These are phyloP conservation scores for Mesopsocus fuscifrons DNA, from an alignment of 2,888 invertebrate genomes.

Conservation along the genomic window DNA sequence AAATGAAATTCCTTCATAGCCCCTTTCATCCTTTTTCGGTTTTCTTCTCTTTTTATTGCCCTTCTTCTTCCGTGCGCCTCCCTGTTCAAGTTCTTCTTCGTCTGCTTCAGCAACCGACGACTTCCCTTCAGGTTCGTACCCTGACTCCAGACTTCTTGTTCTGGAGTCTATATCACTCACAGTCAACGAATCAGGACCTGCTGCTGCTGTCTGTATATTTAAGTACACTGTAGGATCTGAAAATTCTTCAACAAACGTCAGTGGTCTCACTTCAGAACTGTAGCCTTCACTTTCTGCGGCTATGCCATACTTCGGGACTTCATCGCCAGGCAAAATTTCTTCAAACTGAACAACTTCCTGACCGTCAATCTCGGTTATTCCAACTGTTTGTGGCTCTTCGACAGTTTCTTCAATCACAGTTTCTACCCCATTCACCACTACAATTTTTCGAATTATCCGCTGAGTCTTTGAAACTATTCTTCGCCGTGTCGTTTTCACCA, in stretches of 20 bases:
- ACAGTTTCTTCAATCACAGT: conserved; percentile 64
- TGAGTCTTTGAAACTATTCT: conserved; percentile 54
- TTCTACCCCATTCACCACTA: conserved; percentile 67
- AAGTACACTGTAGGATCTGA: neutral
- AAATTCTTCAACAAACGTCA: neutral
- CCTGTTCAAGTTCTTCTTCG: neutral
- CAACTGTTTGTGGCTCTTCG: conserved; percentile 65
- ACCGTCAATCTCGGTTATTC: conserved; percentile 33
- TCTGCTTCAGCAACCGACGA: conserved; percentile 6
- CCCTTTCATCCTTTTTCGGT: neutral
- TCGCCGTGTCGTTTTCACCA: conserved; percentile 22
- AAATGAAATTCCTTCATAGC: neutral
- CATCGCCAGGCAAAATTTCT: neutral
- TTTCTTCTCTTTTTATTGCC: neutral
- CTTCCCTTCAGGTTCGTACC: conserved; percentile 10
- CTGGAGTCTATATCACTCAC: neutral
- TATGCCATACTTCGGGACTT: neutral
- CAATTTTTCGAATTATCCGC: conserved; percentile 53
- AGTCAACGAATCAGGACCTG: neutral
- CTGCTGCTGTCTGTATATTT: neutral
- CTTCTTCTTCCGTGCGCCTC: neutral
- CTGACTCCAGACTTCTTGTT: neutral
- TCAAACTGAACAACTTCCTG: conserved; percentile 7
- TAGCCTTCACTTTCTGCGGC: conserved; percentile 1
- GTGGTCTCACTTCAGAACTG: neutral